Conservation (phyloP, 2,113 vertebrate genomes). For the Aspiorhynchus laticeps region DNA sequence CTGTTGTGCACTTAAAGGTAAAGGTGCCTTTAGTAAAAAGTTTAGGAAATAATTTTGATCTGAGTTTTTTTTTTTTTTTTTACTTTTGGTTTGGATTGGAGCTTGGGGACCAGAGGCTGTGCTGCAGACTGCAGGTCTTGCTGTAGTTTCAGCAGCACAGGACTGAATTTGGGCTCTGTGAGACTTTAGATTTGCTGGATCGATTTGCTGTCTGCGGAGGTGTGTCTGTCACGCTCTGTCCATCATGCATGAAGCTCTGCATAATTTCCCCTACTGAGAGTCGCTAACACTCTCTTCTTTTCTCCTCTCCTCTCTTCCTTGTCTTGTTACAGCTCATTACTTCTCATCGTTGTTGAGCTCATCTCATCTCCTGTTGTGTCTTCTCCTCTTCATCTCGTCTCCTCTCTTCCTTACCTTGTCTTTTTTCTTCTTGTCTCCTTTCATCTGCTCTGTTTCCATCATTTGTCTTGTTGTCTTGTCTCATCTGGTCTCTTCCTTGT, state of each 20-base stretch:
- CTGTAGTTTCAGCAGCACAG: neutral
- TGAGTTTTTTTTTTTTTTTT: neutral
- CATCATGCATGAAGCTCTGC: slow-evolving; percentile 18
- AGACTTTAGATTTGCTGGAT: slow-evolving; percentile 30
- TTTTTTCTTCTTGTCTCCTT: neutral
- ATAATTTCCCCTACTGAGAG: neutral
- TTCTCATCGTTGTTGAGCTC: neutral
- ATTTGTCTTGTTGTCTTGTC: neutral
- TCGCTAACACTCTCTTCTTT: neutral
- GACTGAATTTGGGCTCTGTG: neutral
- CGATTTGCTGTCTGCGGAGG: slow-evolving; percentile 38
- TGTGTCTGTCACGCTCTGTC: slow-evolving; percentile 8
- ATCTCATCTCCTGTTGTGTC: neutral
- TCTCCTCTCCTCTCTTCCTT: neutral
- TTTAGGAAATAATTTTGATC: neutral
- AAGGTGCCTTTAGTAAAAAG: neutral
- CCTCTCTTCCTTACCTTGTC: neutral
- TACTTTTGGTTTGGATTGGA: neutral
- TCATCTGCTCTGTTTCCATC: neutral
- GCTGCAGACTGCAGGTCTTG: neutral
- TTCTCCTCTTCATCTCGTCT: neutral
- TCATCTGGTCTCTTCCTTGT: neutral
- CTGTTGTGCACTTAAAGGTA: neutral
- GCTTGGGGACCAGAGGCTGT: neutral
- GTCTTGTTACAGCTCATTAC: neutral